These are phyloP conservation scores for Poecilia latipinna DNA, from an alignment of 2,113 vertebrate species.

Conservation along the genomic window DNA sequence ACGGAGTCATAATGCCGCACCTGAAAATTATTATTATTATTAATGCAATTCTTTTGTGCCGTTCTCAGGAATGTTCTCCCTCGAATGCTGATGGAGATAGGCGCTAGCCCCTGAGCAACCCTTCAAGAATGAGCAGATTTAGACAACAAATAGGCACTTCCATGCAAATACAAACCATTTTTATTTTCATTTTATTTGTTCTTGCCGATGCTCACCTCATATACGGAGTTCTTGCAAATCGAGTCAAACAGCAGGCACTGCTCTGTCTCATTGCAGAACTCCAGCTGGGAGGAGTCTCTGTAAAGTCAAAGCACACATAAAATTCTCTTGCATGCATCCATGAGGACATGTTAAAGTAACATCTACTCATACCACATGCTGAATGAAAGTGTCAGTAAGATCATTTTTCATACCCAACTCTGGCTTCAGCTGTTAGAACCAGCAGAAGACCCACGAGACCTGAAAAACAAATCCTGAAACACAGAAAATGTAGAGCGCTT, in stretches of 20 bases:
- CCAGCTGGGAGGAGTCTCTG: constrained; percentile 55
- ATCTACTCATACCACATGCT: neutral
- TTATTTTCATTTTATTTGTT: no score
- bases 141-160: no score
- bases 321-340: neutral
- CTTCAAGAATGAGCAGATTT: no score
- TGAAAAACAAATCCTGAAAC: constrained; percentile 65
- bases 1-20: constrained; percentile 70
- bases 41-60: neutral
- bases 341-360: neutral
- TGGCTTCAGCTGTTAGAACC: constrained; percentile 65
- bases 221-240: constrained; percentile 54
- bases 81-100: neutral
- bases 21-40: constrained; percentile 44
- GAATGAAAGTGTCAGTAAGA: neutral
- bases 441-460: constrained; percentile 66
- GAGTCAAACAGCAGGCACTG: constrained; percentile 72
- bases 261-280: constrained; percentile 66
- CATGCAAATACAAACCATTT: no score
- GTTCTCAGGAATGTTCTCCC: neutral
- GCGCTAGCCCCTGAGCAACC: no score
- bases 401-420: constrained; percentile 71
- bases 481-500: constrained; percentile 1
- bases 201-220: constrained; percentile 66
- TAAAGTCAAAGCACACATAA: neutral